A percentile compares a stretch with the other conserved stretches of the same genome.
These are phyloP conservation scores for Antheraea pernyi DNA, from an alignment of 1,140 invertebrate genomes.

Conservation along the genomic window DNA sequence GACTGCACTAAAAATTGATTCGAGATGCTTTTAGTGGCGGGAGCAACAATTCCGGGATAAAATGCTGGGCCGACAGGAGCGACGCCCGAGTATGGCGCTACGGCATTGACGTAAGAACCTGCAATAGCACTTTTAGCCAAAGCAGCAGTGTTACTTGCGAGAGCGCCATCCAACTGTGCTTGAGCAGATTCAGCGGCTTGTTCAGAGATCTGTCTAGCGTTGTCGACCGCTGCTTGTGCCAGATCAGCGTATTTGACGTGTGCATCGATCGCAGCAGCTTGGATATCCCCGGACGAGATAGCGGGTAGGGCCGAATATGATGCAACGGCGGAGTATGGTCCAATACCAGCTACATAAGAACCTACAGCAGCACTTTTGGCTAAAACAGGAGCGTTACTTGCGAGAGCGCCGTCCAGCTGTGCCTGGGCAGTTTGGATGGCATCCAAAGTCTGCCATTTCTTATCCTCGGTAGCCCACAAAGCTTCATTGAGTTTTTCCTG, in stretches of 20 bases:
- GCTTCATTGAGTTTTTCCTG: constrained; percentile 41
- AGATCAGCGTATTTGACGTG: constrained; percentile 49
- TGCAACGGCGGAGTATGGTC: constrained; percentile 11
- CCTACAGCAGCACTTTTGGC: constrained; percentile 21
- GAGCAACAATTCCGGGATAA: constrained; percentile 19
- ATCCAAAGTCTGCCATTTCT: constrained; percentile 52
- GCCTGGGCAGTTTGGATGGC: constrained; percentile 45
- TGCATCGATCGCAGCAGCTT: constrained; percentile 58
- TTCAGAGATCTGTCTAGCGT: constrained; percentile 41
- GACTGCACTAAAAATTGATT: constrained; percentile 13
- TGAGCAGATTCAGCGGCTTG: constrained; percentile 41
- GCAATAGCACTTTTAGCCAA: constrained; percentile 22
- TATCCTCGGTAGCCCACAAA: constrained; percentile 49
- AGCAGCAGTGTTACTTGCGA: constrained; percentile 33
- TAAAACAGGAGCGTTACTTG: constrained; percentile 31
- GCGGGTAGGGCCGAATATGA: constrained; percentile 29
- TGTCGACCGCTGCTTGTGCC: constrained; percentile 36
- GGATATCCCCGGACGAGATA: constrained; percentile 50
- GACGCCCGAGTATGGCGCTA: neutral
- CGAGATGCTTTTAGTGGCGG: constrained; percentile 10
- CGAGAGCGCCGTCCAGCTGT: constrained; percentile 36
- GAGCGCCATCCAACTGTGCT: constrained; percentile 38
- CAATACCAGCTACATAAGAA: constrained; percentile 16
- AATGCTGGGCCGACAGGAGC: constrained; percentile 23
- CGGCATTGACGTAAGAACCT: no score